phyloP scores from a whole-genome alignment of 2,113 vertebrate species.

The Phoxinus phoxinus region DNA sequence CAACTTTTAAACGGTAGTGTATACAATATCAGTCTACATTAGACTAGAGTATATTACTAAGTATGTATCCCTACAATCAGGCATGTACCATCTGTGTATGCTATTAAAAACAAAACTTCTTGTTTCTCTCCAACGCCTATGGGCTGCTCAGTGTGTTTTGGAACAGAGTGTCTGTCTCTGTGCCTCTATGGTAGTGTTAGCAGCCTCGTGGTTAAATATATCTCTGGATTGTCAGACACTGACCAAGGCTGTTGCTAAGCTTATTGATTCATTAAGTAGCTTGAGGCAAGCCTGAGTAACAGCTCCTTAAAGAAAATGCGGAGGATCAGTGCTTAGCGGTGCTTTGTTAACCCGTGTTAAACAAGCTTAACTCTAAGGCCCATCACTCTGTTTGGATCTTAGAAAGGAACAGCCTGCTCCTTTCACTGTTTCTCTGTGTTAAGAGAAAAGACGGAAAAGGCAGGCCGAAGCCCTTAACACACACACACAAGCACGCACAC shows the following conservation, averaged over 20 bases:
- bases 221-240: slow-evolving; percentile 38
- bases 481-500: background rate
- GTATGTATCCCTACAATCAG: background rate
- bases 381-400: slow-evolving; percentile 13
- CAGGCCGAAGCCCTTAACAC: background rate
- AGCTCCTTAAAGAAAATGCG: slow-evolving; percentile 31
- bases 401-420: slow-evolving; percentile 23
- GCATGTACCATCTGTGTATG: background rate
- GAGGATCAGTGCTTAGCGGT: slow-evolving; percentile 22
- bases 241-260: slow-evolving; percentile 22
- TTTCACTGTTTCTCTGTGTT: background rate
- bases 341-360: slow-evolving; percentile 37
- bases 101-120: background rate
- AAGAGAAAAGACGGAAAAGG: background rate
- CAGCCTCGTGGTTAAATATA: slow-evolving; percentile 23
- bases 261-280: slow-evolving; percentile 39
- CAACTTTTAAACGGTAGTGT: background rate
- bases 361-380: slow-evolving; percentile 36
- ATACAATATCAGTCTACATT: background rate
- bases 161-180: background rate
- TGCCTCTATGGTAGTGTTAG: background rate
- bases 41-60: background rate
- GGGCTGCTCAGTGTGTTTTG: background rate
- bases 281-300: slow-evolving; percentile 42
- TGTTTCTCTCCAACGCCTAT: background rate